A percentile compares a stretch with the other conserved stretches of the same genome.
These are phyloP conservation scores for Callosobruchus maculatus DNA, from an alignment of 2,888 invertebrate genomes.

Conservation along the genomic window DNA sequence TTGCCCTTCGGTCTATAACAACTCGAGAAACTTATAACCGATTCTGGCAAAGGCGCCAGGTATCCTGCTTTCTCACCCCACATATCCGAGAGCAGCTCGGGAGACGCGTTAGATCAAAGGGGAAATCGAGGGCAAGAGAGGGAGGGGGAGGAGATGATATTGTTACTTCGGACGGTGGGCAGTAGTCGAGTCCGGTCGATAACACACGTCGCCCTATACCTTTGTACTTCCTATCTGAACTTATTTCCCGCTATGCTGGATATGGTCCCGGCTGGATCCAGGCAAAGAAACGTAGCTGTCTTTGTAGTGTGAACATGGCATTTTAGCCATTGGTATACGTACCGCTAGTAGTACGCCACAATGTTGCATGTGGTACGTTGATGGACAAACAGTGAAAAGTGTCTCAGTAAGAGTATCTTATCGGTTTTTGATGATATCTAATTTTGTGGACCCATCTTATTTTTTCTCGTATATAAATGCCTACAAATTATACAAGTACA, in stretches of 20 bases:
- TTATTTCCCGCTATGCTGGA: background rate
- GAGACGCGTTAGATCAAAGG: background rate
- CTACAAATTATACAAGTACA: no score
- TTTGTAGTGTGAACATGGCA: no score
- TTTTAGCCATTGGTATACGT: no score
- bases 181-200: constrained; percentile 8
- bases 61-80: background rate
- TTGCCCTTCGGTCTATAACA: background rate
- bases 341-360: no score
- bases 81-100: background rate
- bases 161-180: constrained; percentile 42
- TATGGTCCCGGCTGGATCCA: no score
- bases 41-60: background rate
- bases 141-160: constrained; percentile 37
- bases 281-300: no score
- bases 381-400: no score
- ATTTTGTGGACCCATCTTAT: no score
- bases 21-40: background rate
- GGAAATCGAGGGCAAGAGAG: background rate
- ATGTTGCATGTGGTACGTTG: no score
- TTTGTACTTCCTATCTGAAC: background rate
- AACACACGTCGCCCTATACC: constrained; percentile 1
- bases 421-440: no score
- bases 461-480: no score
- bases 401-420: no score